Evolutionary conservation across 2,113 vertebrate genomes (phyloP), one percentile per base, ranked within the genome.

Genomic region (Galeopterus variegatus): DNA sequence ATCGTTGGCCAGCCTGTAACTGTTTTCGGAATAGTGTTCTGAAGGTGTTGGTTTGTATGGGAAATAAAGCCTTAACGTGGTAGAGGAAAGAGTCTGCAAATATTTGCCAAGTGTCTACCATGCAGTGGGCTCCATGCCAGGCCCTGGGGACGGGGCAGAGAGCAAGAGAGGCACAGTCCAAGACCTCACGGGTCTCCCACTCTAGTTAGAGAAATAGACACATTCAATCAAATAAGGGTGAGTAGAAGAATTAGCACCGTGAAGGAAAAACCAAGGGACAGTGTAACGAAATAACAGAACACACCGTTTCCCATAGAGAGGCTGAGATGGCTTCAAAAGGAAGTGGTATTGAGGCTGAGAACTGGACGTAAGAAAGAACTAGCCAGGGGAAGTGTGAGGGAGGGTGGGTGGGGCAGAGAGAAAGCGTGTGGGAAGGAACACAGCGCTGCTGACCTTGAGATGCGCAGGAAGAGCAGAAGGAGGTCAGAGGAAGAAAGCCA

Each of bases 41-140:
- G 24, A 75, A 15, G 19, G 13, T 23, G 8, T 41, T 77, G 15
- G 50, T 76, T 82, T 73, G 62, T 56, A 45, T 4, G 0, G n/a
- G 24, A 94, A 77, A 19, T 21, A 28, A 69, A 88, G 41, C 24
- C 48, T 77, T 67, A 26, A 33, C 3, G 1, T 41, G 26, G 17
- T 8, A 17, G 72, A 83, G 65, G 24, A 85, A 86, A 56, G 15
- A 6, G 36, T 84, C 19, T 19, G 2, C 4, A 54, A 52, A 67
- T 45, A 24, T 72, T 36, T 70, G 64, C 45, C n/a, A 88, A 18
- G 23, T 6, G 33, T 50, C 28, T 56, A 48, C 79, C 24, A 8
- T 0, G 0, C 3, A 0, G 26, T 3, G 21, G 80, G 69, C 54
- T 28, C 28, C 50, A 13, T 0, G 0, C 36, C 14, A 90, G 48